Percentiles rank a stretch among this genome's conserved stretches.
These are phyloP conservation scores for Maconellicoccus hirsutus DNA, from an alignment of 1,140 invertebrate species.

Conservation along the genomic window DNA sequence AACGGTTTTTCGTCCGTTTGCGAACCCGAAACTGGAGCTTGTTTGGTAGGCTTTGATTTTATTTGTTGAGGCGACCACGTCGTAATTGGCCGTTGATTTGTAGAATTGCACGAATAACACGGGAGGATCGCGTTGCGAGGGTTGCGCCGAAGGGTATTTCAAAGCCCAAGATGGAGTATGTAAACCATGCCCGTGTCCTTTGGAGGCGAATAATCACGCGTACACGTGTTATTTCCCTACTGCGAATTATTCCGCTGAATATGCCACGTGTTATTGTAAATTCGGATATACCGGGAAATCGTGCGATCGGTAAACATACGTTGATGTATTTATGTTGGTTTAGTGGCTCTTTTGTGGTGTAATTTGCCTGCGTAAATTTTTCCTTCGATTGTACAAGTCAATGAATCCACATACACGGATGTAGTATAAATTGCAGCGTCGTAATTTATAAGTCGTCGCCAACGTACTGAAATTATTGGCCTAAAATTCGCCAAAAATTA, in stretches of 20 bases:
- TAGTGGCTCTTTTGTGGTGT: neutral
- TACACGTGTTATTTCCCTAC: constrained; percentile 47
- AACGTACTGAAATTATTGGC: too few species aligned
- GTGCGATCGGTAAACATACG: constrained; percentile 41
- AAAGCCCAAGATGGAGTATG: constrained; percentile 55
- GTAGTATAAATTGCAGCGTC: too few species aligned
- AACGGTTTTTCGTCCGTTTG: constrained; percentile 66
- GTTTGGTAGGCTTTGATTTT: constrained; percentile 47
- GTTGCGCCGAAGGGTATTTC: constrained; percentile 71
- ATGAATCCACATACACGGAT: too few species aligned
- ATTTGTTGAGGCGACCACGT: too few species aligned
- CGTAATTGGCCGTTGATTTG: too few species aligned
- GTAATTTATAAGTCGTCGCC: too few species aligned
- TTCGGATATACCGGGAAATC: constrained; percentile 48
- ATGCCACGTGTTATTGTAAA: constrained; percentile 53
- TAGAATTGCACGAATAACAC: constrained; percentile 65
- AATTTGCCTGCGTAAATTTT: neutral
- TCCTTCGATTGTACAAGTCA: too few species aligned
- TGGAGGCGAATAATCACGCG: constrained; percentile 57
- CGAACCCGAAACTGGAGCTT: constrained; percentile 73
- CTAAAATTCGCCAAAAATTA: too few species aligned
- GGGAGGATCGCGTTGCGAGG: constrained; percentile 58
- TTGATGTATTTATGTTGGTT: too few species aligned
- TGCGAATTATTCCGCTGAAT: constrained; percentile 34
- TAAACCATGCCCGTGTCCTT: constrained; percentile 73